Base-by-base conservation (phyloP, 2,113 vertebrate genomes). In the Eretmochelys imbricata region DNA sequence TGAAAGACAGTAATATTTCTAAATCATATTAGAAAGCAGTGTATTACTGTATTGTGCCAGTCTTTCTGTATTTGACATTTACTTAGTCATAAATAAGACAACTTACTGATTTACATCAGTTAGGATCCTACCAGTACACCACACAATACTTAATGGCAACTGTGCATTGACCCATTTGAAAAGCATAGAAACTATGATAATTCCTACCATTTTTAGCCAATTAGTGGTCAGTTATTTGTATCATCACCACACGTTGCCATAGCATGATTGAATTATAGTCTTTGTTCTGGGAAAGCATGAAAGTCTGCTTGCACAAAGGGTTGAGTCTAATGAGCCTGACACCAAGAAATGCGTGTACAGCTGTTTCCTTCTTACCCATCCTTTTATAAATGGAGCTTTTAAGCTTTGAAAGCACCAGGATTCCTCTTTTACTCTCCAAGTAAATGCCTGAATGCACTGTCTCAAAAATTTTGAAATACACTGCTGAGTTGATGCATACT, bases 151-250 rank as follows among this genome's bases (percentile, higher is more conserved):
- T 82, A 91, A n/a, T 91, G n/a, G n/a, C 13, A 89, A 59, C 55
- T 90, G 54, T 76, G 72, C 38, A 24, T 54, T 62, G 38, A 51
- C 53, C 65, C 22, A 19, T 91, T 80, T 80, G 48, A 87, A 72
- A 84, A 93, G 13, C 10, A 20, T 5, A 10, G 24, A 48, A 49
- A 25, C 31, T 29, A 5, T 22, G 3, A 8, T 19, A 0, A 0
- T 57, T 79, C 13, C 22, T 25, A 22, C 85, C 16, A 1, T 20
- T 78, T 59, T 50, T 49, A 42, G 80, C 2, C 0, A 31, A 42
- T 57, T 3, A 51, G 10, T 78, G 50, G 4, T 42, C 51, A 7
- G 38, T 57, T 20, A 19, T 54, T 79, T 10, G 5, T 14, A 53
- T 11, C 50, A 54, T 46, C n/a, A 27, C 5, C 46, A 16, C 22